These are phyloP conservation scores for Agrilus cyanescens DNA, from an alignment of 2,888 invertebrate species.

Conservation along the genomic window DNA sequence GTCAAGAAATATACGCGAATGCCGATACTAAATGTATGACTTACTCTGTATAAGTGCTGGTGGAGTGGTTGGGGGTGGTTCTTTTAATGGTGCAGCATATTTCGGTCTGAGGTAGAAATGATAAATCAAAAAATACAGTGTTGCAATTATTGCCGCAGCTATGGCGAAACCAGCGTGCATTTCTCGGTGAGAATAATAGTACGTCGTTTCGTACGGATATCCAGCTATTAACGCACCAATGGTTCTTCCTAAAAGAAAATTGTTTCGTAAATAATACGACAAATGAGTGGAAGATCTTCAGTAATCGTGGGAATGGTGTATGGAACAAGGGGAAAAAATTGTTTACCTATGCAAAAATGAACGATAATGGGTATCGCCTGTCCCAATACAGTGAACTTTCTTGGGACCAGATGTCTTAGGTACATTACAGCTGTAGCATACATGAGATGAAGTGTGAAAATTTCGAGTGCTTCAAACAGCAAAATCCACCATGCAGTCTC, in stretches of 20 bases:
- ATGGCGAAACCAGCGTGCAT: slow-evolving; percentile 56
- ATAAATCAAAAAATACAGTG: slow-evolving; percentile 58
- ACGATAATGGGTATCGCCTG: slow-evolving; percentile 69
- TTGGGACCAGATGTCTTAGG: slow-evolving; percentile 67
- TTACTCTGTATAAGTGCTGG: slow-evolving; percentile 54
- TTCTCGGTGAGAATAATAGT: slow-evolving; percentile 23
- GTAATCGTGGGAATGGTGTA: background rate
- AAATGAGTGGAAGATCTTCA: background rate
- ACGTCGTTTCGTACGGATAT: slow-evolving; percentile 31
- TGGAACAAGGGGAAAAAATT: background rate
- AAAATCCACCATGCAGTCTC: slow-evolving; percentile 53
- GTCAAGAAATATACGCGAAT: too few relatives aligned
- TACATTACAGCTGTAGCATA: slow-evolving; percentile 73
- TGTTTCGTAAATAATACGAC: background rate
- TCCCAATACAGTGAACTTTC: slow-evolving; percentile 63
- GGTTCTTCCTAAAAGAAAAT: slow-evolving; percentile 47
- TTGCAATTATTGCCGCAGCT: slow-evolving; percentile 51
- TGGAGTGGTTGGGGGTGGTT: slow-evolving; percentile 51
- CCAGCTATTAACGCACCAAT: slow-evolving; percentile 59
- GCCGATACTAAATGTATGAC: too few relatives aligned
- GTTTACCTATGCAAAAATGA: slow-evolving; percentile 61
- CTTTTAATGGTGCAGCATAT: slow-evolving; percentile 48
- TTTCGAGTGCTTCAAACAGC: slow-evolving; percentile 59
- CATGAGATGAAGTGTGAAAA: slow-evolving; percentile 63
- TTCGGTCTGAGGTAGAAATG: slow-evolving; percentile 63